Evolutionary conservation across 2,797 vertebrate species (phyloP), one percentile per base, ranked within the genome.

Genomic region (Phaenicophaeus curvirostris): DNA sequence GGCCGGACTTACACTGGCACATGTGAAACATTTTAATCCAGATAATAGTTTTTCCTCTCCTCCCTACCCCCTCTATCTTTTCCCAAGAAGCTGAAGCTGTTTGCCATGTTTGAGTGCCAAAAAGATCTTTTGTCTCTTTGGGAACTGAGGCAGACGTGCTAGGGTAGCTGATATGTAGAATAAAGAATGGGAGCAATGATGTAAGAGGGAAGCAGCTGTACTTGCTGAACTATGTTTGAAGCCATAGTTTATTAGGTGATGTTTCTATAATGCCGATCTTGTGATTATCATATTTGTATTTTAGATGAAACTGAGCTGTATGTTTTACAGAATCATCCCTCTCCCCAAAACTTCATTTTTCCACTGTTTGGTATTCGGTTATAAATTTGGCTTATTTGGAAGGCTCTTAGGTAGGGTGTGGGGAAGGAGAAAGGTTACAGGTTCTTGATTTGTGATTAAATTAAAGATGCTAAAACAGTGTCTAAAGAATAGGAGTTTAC

Each of bases 71-170:
- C 89, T 91, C 67, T 79, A 65, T 87, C 67, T 94, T 95, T 81
- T 92, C 67, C 33, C 76, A 80, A 94, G 94, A 87, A 94, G 48
- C 58, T 89, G 39, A 65, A 93, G 84, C 83, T 96, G 81, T 94
- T 96, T 96, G 91, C 92, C 41, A 9, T 96, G 89, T 95, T 94
- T 53, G 91, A 97, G 94, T 96, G 95, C 96, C 93, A 96, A 4
- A 95, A 90, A 91, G 95, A 78, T 90, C 96, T 95, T 97, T 97
- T 97, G 96, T 97, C 85, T 96, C 86, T 88, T 93, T 95, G 93
- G 96, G 93, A 95, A 95, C 93, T 80, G 92, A 95, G 96, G 88
- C 94, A 96, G 90, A 97, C 92, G 93, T 97, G 97, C 95, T 89
- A 16, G 91, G 96, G 90, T 97, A 97, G 95, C 96, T 97, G 96